Base-by-base conservation (phyloP, 2,113 vertebrate species). In the Gobiocypris rarus region DNA sequence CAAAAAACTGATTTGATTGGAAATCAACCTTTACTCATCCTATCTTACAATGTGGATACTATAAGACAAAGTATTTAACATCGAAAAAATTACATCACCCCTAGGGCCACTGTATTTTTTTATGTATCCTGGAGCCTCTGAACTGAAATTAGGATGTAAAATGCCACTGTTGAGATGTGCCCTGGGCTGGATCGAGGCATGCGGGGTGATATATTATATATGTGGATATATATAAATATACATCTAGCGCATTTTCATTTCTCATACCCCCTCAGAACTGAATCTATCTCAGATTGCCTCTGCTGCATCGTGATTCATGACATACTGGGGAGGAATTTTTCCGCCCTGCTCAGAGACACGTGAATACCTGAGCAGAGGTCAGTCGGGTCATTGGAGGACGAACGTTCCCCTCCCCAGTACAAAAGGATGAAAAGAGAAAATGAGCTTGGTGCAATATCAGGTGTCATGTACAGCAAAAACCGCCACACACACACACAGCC, bases 391-490 rank as follows among this genome's bases (percentile, higher is more conserved):
- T 50, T 50, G 50, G 63, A 61, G 73, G 78, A 84, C 31, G 86
- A 84, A 87, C 82, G 69, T 77, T 54, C 74, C 70, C 67, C 50
- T 54, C 69, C 56, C 75, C 76, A 69, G 75, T 75, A 83, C 75
- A 86, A 86, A 83, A 31, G 71, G 70, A 86, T 86, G 82, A 86
- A 81, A 83, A 19, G 85, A 31, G 61, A 65, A 86, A 86, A 86
- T 73, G 78, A 87, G 82, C 86, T 84, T 65, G 73, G 80, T 54
- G 83, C 82, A 81, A 75, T 59, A 34, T 73, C 8, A 56, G 50
- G 50, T 81, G 82, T 65, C 76, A 75, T 81, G 86, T 75, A 76
- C 75, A 74, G 86, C 58, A 54, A 59, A 81, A 76, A 70, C 50
- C 13, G 8, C 28, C 65, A 73, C 67, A 31, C 58, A 17, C 78